Base-by-base conservation (phyloP, 2,113 vertebrate species). In the Anarrhichthys ocellatus region DNA sequence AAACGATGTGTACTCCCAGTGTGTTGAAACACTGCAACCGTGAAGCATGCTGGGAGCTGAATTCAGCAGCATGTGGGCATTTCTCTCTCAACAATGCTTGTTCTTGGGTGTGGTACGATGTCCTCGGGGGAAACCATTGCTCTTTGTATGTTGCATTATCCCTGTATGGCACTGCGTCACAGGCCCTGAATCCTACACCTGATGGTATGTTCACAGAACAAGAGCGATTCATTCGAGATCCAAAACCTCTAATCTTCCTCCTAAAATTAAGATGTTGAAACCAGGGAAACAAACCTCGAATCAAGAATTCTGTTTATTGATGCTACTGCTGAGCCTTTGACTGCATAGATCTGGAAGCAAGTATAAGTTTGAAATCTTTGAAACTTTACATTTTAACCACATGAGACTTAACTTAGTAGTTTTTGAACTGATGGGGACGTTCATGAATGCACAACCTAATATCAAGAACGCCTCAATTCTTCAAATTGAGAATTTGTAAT, bases 31-130 rank as follows among this genome's bases (percentile, higher is more conserved):
- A 15, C 29, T 81, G 59, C 52, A 69, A 4, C 61, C 6, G 4
- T 63, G 66, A 73, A 27, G 71, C 54, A 40, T 67, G 36, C 80
- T 73, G 46, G 48, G 50, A 77, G 73, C 24, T 63, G 38, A 50
- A 38, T 40, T 14, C 65, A 46, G 63, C 70, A 76, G 24, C 11
- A 7, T 73, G 42, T 70, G 68, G 73, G 14, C 48, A 36, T 44
- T 42, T 69, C 20, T 72, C 15, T 66, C 29, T 65, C 62, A 64
- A 36, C 66, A 72, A 76, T 73, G 66, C 66, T 44, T 56, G 32
- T 63, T 79, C 69, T 32, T 29, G 78, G 64, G 58, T 73, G 67
- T 80, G 76, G 67, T 40, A 22, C 24, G 52, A 63, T 4, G 38
- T 58, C 54, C n/a, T 56, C 44, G 0, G 34, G 34, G 38, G 34